Base-by-base conservation (phyloP, 2,888 invertebrate species). In the Lasius fuliginosus region DNA sequence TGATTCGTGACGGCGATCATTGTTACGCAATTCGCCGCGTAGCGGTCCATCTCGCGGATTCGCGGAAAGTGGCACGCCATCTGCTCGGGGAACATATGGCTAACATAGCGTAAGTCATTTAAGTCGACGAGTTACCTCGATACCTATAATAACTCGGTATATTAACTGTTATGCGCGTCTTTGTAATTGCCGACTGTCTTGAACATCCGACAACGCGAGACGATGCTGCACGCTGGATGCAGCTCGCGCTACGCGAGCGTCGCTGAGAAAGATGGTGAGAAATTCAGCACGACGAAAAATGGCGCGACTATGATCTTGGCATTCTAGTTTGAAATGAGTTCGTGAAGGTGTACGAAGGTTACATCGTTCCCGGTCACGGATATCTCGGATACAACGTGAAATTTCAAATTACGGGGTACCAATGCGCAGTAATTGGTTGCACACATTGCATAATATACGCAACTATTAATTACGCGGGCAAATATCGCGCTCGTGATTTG, bases 41-140 rank as follows among this genome's bases (percentile, higher is more conserved):
- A 90, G 89, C 91, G 87, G 89, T 87, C 81, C 84, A 86, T 81
- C 86, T 81, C 23, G 56, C 40, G 49, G 86, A 87, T 87, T 89
- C 84, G 82, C 79, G 86, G 79, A 88, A 93, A 93, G 93, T 93
- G 85, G 93, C 90, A 92, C 93, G 83, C 92, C 93, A 93, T 89
- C 91, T 93, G 93, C 87, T 85, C 67, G 82, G 53, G 27, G 60
- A 88, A 36, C 93, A 93, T 92, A 89, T 92, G 93, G 90, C 83
- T 85, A 87, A 89, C 86, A 89, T 87, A 88, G 88, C 84, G 86
- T 73, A 69, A 81, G 86, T 68, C 69, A 82, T 75, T 85, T 75
- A 82, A 77, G 69, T 67, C 83, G 56, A 53, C 74, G 65, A 69
- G 58, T 33, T 58, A 85, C 75, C 73, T 85, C 85, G 71, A 82